Conservation (phyloP, 2,113 vertebrate genomes). For the Microtus richardsoni region DNA sequence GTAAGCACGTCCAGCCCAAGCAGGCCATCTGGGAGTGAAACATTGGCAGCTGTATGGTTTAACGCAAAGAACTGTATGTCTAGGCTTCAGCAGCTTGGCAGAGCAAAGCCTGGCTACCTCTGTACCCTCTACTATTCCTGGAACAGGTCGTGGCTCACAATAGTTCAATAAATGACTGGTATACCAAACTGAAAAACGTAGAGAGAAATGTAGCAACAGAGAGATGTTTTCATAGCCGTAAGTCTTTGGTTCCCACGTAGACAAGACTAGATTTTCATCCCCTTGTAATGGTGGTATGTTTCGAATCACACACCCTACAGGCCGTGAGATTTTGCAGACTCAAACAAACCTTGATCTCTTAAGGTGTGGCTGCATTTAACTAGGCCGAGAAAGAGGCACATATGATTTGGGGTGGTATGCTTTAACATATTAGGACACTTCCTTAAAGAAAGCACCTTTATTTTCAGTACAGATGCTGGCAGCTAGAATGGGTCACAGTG, state of each 20-base stretch:
- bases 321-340: conserved; percentile 16
- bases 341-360: conserved; percentile 18
- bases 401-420: conserved; percentile 31
- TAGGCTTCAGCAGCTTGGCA: not conserved
- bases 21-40: not conserved
- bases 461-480: conserved; percentile 51
- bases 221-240: conserved; percentile 16
- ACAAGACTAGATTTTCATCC: conserved; percentile 1
- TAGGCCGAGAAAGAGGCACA: not conserved
- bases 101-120: not conserved
- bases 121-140: not conserved
- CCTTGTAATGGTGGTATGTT: not conserved
- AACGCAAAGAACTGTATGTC: conserved; percentile 6
- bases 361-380: conserved; percentile 3
- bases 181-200: conserved; percentile 47
- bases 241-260: conserved; percentile 8
- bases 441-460: not conserved
- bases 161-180: conserved; percentile 12
- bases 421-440: conserved; percentile 34
- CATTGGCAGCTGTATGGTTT: conserved; percentile 7
- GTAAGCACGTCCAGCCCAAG: not conserved
- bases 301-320: not conserved
- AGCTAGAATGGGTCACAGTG: not conserved
- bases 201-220: conserved; percentile 37
- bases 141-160: not conserved